Percentiles rank a stretch among this genome's conserved stretches.
Conservation (phyloP, 2,797 vertebrate species). For the Xiphorhynchus erythropygius region DNA sequence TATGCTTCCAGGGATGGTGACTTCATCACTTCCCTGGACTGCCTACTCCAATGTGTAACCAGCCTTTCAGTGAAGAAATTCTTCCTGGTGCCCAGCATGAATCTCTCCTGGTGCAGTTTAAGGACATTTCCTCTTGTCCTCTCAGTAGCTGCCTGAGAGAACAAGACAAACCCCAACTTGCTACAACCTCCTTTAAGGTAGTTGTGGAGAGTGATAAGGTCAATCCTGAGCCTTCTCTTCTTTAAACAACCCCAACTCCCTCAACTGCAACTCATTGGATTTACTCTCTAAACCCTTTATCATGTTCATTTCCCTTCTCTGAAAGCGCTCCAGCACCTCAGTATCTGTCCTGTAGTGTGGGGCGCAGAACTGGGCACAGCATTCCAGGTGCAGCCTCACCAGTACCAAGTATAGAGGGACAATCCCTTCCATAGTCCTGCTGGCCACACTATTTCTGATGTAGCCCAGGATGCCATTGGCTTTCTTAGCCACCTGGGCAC, state of each 20-base stretch:
- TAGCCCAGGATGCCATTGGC: neutral
- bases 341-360: neutral
- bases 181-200: neutral
- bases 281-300: neutral
- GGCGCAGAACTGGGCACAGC: too few relatives aligned
- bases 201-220: neutral
- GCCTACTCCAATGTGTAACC: neutral
- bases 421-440: neutral
- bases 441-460: neutral
- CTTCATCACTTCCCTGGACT: neutral
- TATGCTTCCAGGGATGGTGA: neutral
- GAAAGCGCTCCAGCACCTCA: neutral
- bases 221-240: neutral
- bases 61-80: neutral
- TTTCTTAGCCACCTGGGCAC: neutral
- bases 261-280: neutral
- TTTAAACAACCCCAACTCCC: neutral
- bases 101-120: neutral
- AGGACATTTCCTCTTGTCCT: neutral
- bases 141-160: neutral
- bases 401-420: neutral
- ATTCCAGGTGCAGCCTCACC: neutral
- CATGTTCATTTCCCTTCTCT: accelerated
- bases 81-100: neutral
- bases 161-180: neutral